Evolutionary conservation across 2,113 vertebrate species (phyloP).

Genomic region (Pelobates fuscus): DNA sequence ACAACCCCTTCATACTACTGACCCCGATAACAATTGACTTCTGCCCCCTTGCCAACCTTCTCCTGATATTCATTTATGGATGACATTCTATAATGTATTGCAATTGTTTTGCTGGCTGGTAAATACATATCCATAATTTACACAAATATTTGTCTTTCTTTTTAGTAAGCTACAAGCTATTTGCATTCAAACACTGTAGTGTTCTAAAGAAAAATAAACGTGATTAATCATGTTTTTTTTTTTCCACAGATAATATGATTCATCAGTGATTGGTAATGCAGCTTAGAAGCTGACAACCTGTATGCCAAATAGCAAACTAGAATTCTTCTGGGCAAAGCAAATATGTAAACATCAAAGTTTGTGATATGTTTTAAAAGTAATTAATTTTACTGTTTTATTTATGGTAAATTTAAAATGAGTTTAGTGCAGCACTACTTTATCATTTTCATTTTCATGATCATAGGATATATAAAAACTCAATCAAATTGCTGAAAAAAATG

Average conservation of each 20-base stretch:
- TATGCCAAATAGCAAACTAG: conserved; percentile 1
- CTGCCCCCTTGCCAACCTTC: too few relatives aligned
- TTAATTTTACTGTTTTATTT: conserved; percentile 27
- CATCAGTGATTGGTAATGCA: background rate
- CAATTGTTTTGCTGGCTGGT: too few relatives aligned
- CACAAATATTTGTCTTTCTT: too few relatives aligned
- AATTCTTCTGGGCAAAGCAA: background rate
- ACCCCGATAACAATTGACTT: too few relatives aligned
- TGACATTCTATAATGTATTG: too few relatives aligned
- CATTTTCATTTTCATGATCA: conserved; percentile 15
- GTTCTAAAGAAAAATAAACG: background rate
- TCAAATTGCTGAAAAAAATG: conserved; percentile 19
- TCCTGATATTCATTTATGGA: too few relatives aligned
- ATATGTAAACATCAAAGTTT: conserved; percentile 33
- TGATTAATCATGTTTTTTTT: background rate
- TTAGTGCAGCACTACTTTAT: conserved; percentile 13
- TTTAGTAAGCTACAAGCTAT: background rate
- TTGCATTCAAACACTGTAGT: background rate
- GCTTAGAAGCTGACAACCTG: too few relatives aligned
- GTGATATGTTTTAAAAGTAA: conserved; percentile 32
- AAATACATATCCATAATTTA: too few relatives aligned
- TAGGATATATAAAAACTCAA: conserved; percentile 1
- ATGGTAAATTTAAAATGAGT: conserved; percentile 11
- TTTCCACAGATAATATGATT: background rate
- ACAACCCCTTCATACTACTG: too few relatives aligned